Evolutionary conservation across 2,113 vertebrate genomes (phyloP).

Genomic region (Ictalurus punctatus): DNA sequence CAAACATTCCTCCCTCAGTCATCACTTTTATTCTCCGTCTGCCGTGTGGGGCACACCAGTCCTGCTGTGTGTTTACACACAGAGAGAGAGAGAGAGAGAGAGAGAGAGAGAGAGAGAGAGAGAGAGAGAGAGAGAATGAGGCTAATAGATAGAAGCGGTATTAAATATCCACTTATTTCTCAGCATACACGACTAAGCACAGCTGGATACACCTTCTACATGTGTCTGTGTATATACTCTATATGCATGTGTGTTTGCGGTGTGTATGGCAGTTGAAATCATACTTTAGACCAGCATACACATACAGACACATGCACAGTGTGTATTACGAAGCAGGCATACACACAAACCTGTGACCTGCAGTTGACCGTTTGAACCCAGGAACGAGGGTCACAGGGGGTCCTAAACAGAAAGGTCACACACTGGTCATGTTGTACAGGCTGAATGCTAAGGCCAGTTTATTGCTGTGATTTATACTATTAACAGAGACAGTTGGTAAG

Average conservation of each 20-base stretch:
- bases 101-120: conserved; percentile 17
- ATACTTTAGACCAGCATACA: conserved; percentile 16
- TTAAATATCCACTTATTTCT: conserved; percentile 39
- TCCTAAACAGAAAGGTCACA: conserved; percentile 88
- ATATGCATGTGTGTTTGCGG: neutral
- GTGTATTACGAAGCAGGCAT: conserved; percentile 35
- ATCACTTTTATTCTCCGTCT: conserved; percentile 48
- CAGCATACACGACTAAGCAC: conserved; percentile 25
- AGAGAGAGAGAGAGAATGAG: conserved; percentile 7
- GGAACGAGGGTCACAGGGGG: conserved; percentile 84
- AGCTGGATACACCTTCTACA: conserved; percentile 5
- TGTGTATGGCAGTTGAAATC: neutral
- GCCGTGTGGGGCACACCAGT: conserved; percentile 35
- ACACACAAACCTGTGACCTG: conserved; percentile 80
- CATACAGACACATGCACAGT: conserved; percentile 58
- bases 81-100: conserved; percentile 9
- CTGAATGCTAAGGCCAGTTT: conserved; percentile 81
- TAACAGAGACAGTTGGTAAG: conserved; percentile 83
- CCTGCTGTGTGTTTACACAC: conserved; percentile 39
- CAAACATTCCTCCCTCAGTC: conserved; percentile 45
- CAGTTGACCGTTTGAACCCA: conserved; percentile 95
- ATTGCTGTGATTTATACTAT: conserved; percentile 92
- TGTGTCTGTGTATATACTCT: neutral
- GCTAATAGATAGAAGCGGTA: conserved; percentile 31
- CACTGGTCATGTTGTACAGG: conserved; percentile 81